Conservation (phyloP, 1,140 invertebrate genomes). For the Penaeus vannamei region DNA sequence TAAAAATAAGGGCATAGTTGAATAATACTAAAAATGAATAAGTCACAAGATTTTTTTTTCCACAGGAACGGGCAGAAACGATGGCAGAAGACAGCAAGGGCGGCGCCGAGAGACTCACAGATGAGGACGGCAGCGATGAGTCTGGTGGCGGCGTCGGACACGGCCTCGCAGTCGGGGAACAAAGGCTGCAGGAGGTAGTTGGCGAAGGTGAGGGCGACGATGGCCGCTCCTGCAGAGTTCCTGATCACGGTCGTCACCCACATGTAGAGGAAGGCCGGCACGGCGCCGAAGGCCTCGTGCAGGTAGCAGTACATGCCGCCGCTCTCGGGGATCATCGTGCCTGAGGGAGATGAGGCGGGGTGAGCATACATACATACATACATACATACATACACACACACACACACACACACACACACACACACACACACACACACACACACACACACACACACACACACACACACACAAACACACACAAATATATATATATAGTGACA, state of each 20-base stretch:
- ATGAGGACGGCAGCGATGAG: constrained; percentile 81
- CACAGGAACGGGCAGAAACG: not conserved
- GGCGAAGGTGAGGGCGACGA: constrained; percentile 91
- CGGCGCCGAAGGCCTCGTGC: constrained; percentile 88
- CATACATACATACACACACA: no score
- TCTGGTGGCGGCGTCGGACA: constrained; percentile 77
- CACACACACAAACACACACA: no score
- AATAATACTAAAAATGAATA: no score
- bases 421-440: no score
- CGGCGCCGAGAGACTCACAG: constrained; percentile 76
- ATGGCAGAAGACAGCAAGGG: not conserved
- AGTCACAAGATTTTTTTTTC: no score
- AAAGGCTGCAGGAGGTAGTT: constrained; percentile 89
- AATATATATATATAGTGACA: no score
- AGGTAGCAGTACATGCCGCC: constrained; percentile 96
- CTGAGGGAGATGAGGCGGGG: constrained; percentile 61
- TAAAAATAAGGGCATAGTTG: no score
- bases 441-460: no score
- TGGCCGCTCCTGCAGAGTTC: constrained; percentile 87
- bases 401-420: no score
- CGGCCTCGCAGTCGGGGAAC: constrained; percentile 79
- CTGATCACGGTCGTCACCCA: constrained; percentile 83
- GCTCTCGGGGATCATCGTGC: constrained; percentile 81
- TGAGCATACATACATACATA: no score
- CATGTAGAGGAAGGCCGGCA: constrained; percentile 93